phyloP scores from a whole-genome alignment of 2,888 invertebrate genomes.

The Bellardia pandia region DNA sequence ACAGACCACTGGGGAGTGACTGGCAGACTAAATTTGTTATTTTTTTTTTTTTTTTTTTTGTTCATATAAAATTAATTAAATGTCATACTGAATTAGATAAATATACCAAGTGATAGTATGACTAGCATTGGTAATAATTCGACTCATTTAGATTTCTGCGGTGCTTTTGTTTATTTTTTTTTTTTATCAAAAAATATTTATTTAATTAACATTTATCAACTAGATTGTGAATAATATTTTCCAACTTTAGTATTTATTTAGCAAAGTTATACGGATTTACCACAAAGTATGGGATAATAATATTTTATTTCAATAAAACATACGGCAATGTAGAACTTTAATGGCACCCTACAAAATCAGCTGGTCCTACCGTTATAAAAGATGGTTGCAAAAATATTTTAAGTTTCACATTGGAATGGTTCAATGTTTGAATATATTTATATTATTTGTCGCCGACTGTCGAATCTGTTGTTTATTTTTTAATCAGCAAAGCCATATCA shows the following conservation, averaged over 20 bases:
- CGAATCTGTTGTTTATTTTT: too few species aligned
- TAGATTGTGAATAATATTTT: not conserved
- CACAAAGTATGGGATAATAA: not conserved
- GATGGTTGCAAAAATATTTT: too few species aligned
- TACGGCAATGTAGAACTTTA: too few species aligned
- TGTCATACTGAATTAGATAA: slow-evolving; percentile 16
- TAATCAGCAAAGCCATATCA: too few species aligned
- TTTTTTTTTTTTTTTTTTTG: not conserved
- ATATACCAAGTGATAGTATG: slow-evolving; percentile 1
- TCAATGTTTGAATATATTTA: too few species aligned
- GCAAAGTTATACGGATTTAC: not conserved
- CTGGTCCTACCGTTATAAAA: too few species aligned
- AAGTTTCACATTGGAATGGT: too few species aligned
- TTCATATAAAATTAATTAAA: slow-evolving; percentile 22
- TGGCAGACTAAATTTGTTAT: not conserved
- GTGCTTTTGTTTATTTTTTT: not conserved
- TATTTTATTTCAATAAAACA: too few species aligned
- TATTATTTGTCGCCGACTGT: too few species aligned
- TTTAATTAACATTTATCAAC: slow-evolving; percentile 24
- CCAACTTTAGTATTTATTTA: not conserved
- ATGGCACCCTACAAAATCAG: too few species aligned
- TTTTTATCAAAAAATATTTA: not conserved
- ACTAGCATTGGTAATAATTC: not conserved
- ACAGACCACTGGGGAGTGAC: not conserved
- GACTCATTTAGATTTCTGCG: slow-evolving; percentile 4